Evolutionary conservation across 2,113 vertebrate genomes (phyloP).

Genomic region (Astur gentilis): DNA sequence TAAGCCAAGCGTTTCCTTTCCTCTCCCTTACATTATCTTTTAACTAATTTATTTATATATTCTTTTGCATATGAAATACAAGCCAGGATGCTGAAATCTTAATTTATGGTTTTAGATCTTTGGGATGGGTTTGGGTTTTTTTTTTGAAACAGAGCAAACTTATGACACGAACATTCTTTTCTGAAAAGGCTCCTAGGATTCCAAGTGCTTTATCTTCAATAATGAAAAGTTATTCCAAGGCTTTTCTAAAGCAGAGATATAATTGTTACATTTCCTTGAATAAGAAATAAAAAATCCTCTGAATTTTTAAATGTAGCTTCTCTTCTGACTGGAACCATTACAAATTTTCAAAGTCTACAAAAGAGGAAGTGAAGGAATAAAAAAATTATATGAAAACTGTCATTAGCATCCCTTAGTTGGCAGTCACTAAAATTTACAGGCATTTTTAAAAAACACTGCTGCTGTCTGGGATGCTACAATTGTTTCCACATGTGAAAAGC

Average conservation of each 20-base stretch:
- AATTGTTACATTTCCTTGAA: not conserved
- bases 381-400: not conserved
- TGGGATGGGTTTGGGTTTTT: not conserved
- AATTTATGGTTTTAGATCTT: not conserved
- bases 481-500: conserved; percentile 37
- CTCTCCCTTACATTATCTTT: not conserved
- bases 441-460: not conserved
- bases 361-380: not conserved
- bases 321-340: not conserved
- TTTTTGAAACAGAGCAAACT: not conserved
- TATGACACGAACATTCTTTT: not conserved
- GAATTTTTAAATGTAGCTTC: not conserved
- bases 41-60: not conserved
- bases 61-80: not conserved
- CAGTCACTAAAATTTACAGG: conserved; percentile 28
- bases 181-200: not conserved
- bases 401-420: not conserved
- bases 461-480: conserved; percentile 16
- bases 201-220: not conserved
- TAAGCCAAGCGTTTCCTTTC: not conserved
- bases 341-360: not conserved
- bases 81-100: not conserved
- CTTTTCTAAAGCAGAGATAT: not conserved
- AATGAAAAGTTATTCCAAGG: not conserved
- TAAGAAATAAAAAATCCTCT: not conserved